Evolutionary conservation across 2,888 invertebrate genomes (phyloP), one percentile per base, ranked within the genome.

Genomic region (Hirtodrosophila duncani): DNA sequence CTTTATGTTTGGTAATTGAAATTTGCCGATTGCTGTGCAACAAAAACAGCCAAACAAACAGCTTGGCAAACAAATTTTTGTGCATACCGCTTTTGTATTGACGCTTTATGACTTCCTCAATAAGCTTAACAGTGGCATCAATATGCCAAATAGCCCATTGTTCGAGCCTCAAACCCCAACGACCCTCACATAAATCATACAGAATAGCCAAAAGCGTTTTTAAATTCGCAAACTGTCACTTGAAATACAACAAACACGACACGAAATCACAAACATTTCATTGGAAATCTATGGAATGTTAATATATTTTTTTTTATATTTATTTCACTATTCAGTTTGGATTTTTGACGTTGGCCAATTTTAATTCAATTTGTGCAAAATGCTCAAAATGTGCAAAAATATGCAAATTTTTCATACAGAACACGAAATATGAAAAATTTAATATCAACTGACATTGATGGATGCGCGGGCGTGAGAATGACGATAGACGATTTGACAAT

Each of bases 231-330:
- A 72, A 65, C 69, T 63, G 75, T 80, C 78, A 63, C 57, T 27
- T 16, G 29, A 27, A 58, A 50, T 44, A 57, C 64, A 75, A 75
- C 59, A 64, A 67, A 62, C 65, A 61, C 63, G 62, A 58, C 51
- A 36, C 65, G n/a, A 68, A 65, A 60, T 71, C 61, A 57, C 60
- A 70, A 79, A 67, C 64, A 72, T 61, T 75, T 74, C 60, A 78
- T 53, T 70, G 63, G 56, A 42, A 70, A 61, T 72, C 70, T 75
- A 72, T 71, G 74, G 70, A 78, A 72, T 72, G 75, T 66, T 74
- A 72, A 79, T 78, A 63, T 51, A 30, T 39, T 48, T 21, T 27
- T 34, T 52, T 37, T 38, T 38, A 16, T 38, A 10, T 23, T 37
- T 45, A 50, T 38, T 46, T 39, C n/a, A n/a, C n/a, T n/a, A n/a